Evolutionary conservation across 1,140 invertebrate species (phyloP).

Genomic region (Zaprionus ghesquierei): DNA sequence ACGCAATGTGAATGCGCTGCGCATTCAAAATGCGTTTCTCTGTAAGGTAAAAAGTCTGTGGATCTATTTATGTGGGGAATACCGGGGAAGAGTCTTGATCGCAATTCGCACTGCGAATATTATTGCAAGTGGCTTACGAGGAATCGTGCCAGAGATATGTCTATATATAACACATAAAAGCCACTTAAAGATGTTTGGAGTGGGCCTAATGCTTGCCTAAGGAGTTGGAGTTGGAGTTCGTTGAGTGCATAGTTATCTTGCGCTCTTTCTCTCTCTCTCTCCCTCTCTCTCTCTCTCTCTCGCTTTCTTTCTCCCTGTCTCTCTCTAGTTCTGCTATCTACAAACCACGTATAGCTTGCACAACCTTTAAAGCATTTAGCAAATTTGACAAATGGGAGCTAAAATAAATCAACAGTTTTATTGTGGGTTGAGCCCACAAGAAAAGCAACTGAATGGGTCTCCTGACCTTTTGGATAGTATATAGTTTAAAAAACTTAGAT

Average conservation of each 20-base stretch:
- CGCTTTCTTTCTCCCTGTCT: not conserved
- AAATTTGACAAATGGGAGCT: not conserved
- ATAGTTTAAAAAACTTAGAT: not conserved
- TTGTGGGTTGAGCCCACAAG: not conserved
- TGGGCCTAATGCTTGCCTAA: not conserved
- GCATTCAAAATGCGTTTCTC: slow-evolving; percentile 49
- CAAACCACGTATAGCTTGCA: too few species aligned
- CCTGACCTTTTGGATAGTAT: not conserved
- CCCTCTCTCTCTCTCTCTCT: not conserved
- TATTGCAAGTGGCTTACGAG: not conserved
- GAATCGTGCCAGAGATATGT: not conserved
- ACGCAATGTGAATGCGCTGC: slow-evolving; percentile 45
- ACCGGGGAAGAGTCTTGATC: not conserved
- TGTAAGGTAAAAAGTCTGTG: not conserved
- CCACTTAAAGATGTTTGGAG: not conserved
- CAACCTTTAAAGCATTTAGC: not conserved
- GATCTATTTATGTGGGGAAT: not conserved
- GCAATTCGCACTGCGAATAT: too few species aligned
- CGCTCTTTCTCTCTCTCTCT: not conserved
- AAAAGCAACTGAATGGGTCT: not conserved
- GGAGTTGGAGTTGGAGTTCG: not conserved
- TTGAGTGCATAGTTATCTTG: not conserved
- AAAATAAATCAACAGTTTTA: not conserved
- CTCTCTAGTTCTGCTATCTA: not conserved
- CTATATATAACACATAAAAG: not conserved